These are phyloP conservation scores for Aptenodytes forsteri DNA, from an alignment of 2,113 vertebrate species.

Conservation along the genomic window DNA sequence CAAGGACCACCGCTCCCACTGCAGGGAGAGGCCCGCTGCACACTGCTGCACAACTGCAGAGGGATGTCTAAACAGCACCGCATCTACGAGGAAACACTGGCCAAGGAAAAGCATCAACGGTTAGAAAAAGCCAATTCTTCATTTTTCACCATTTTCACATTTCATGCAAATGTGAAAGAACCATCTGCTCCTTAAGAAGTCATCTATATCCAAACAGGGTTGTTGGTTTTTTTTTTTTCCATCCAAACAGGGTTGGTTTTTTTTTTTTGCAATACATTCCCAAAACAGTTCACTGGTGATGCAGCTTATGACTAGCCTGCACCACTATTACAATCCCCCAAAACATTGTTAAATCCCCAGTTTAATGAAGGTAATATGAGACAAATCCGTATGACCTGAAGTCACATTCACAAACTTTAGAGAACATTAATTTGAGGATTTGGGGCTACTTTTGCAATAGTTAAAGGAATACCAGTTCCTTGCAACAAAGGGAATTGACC, in stretches of 20 bases:
- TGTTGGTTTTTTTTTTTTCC: no score
- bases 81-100: accelerated
- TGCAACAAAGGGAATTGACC: not conserved
- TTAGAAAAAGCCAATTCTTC: not conserved
- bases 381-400: not conserved
- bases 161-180: not conserved
- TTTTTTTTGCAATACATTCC: not conserved
- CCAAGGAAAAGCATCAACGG: not conserved
- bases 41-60: not conserved
- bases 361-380: not conserved
- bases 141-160: not conserved
- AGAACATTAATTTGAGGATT: not conserved
- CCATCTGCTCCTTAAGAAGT: not conserved
- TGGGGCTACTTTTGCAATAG: not conserved
- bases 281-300: not conserved
- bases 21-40: not conserved
- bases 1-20: not conserved
- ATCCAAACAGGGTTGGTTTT: not conserved
- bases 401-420: not conserved
- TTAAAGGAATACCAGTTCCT: not conserved
- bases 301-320: not conserved
- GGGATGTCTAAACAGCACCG: accelerated
- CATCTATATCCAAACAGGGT: not conserved
- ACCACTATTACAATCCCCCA: not conserved
- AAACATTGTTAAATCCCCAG: not conserved